phyloP scores from a whole-genome alignment of 2,113 vertebrate species.

The Anser cygnoides region DNA sequence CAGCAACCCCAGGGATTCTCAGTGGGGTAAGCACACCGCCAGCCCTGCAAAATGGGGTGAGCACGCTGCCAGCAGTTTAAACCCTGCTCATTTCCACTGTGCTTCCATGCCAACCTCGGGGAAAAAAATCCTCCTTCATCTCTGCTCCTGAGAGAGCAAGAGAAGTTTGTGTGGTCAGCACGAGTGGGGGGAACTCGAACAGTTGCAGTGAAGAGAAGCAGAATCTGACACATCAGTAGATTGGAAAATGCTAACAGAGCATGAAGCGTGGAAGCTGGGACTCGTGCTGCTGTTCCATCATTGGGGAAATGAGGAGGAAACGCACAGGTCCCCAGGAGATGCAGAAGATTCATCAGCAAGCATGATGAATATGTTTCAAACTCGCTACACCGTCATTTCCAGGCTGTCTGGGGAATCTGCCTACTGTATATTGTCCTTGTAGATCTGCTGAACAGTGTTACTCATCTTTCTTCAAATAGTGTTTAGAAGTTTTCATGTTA shows the following conservation, averaged over 20 bases:
- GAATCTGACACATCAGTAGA: background rate
- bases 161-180: background rate
- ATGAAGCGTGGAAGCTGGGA: background rate
- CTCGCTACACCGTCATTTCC: background rate
- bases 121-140: background rate
- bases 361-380: background rate
- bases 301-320: constrained; percentile 16
- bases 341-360: background rate
- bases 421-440: background rate
- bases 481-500: background rate
- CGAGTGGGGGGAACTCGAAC: background rate
- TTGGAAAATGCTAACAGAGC: background rate
- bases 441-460: background rate
- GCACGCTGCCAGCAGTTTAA: background rate
- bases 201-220: background rate
- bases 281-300: background rate
- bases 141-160: background rate
- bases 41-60: background rate
- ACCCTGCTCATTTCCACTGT: background rate
- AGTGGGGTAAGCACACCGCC: rapidly evolving
- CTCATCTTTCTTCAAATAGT: background rate
- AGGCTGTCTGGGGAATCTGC: background rate
- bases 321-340: background rate
- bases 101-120: background rate
- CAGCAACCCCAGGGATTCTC: background rate